Conservation (phyloP, 2,888 invertebrate genomes). For the Spodoptera picta region DNA sequence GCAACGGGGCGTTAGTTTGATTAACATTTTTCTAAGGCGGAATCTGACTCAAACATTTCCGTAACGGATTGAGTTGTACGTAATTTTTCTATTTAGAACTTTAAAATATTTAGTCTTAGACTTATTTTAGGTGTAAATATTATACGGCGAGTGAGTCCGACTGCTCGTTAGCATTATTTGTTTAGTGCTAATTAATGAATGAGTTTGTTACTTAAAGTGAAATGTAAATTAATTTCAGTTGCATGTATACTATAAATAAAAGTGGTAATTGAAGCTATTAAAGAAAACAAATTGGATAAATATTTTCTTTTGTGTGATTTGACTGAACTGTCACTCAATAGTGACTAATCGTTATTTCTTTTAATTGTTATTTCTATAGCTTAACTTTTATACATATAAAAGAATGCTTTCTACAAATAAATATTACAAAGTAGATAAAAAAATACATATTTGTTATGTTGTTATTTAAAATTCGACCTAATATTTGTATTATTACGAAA, state of each 20-base stretch:
- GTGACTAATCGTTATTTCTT: no score
- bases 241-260: no score
- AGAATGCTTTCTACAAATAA: no score
- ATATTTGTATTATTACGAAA: conserved; percentile 15
- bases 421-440: no score
- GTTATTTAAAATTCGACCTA: background rate
- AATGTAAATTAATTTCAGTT: background rate
- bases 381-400: no score
- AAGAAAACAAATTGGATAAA: no score
- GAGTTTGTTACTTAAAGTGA: background rate
- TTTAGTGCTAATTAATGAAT: conserved; percentile 13
- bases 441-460: no score
- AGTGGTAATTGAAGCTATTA: no score
- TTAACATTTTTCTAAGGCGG: conserved; percentile 20
- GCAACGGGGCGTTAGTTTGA: background rate
- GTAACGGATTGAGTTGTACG: background rate
- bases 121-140: conserved; percentile 17
- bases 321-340: no score
- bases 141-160: conserved; percentile 4
- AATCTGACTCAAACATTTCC: background rate
- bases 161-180: conserved; percentile 8
- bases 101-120: conserved; percentile 2
- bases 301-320: no score
- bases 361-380: no score
- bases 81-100: background rate